Percentiles rank a stretch among this genome's conserved stretches.
phyloP scores from a whole-genome alignment of 2,113 vertebrate species.

The Psammodynastes pulverulentus region DNA sequence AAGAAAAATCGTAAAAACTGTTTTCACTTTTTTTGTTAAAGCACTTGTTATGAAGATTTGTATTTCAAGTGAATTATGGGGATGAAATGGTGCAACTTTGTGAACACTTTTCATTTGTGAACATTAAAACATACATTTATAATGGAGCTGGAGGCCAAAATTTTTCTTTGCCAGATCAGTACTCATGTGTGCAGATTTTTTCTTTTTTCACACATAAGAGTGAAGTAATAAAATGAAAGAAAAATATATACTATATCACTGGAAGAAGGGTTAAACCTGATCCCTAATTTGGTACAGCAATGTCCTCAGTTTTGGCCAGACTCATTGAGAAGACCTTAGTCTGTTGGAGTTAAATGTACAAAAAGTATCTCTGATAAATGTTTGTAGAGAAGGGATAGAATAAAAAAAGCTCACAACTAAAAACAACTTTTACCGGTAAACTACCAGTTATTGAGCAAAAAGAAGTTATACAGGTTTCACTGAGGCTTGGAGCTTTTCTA shows the following conservation, averaged over 20 bases:
- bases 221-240: not conserved
- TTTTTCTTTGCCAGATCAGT: not conserved
- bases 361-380: not conserved
- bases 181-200: not conserved
- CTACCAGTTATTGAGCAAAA: not conserved
- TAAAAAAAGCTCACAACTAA: not conserved
- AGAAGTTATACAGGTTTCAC: not conserved
- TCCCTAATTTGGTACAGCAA: not conserved
- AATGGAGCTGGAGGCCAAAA: not conserved
- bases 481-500: not conserved
- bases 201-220: not conserved
- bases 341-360: not conserved
- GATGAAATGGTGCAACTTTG: not conserved
- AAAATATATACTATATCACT: not conserved
- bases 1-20: not conserved
- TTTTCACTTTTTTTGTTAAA: not conserved
- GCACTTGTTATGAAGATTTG: not conserved
- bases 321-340: not conserved
- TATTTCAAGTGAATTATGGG: not conserved
- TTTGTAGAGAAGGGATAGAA: not conserved
- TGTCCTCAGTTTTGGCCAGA: not conserved
- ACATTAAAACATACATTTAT: not conserved
- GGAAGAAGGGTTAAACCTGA: not conserved
- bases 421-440: not conserved
- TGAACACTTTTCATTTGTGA: not conserved